These are phyloP conservation scores for Todiramphus saurophagus DNA, from an alignment of 2,113 vertebrate species.

Conservation along the genomic window DNA sequence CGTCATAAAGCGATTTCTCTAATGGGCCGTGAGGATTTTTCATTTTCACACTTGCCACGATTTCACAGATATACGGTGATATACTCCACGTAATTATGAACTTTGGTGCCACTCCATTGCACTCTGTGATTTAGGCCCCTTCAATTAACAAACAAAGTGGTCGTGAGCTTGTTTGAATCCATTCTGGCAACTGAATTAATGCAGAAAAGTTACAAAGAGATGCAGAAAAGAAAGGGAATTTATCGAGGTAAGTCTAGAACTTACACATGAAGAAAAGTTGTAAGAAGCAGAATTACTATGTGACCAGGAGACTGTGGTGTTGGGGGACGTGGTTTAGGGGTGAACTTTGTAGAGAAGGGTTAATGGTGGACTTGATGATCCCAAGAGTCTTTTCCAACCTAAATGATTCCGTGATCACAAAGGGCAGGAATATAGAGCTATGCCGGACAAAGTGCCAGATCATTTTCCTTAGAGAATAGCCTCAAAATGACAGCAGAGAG, in stretches of 20 bases:
- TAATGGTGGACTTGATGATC: no score
- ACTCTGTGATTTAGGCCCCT: neutral
- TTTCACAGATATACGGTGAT: neutral
- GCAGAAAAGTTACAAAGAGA: neutral
- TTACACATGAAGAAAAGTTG: neutral
- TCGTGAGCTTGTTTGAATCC: neutral
- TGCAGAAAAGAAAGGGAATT: neutral
- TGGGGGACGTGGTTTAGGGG: no score
- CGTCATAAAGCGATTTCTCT: neutral
- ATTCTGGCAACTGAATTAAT: neutral
- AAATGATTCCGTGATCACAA: neutral
- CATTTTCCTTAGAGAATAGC: neutral
- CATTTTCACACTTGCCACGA: neutral
- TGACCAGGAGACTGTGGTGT: neutral
- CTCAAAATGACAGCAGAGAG: neutral
- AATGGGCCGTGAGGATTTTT: neutral
- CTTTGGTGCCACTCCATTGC: neutral
- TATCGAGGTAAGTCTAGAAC: neutral
- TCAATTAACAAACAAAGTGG: neutral
- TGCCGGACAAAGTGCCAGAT: neutral
- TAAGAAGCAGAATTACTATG: neutral
- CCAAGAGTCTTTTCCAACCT: no score
- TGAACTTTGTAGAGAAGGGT: no score
- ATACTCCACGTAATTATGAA: neutral
- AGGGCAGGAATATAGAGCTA: neutral